Conservation (phyloP, 2,113 vertebrate species). For the Perccottus glenii region DNA sequence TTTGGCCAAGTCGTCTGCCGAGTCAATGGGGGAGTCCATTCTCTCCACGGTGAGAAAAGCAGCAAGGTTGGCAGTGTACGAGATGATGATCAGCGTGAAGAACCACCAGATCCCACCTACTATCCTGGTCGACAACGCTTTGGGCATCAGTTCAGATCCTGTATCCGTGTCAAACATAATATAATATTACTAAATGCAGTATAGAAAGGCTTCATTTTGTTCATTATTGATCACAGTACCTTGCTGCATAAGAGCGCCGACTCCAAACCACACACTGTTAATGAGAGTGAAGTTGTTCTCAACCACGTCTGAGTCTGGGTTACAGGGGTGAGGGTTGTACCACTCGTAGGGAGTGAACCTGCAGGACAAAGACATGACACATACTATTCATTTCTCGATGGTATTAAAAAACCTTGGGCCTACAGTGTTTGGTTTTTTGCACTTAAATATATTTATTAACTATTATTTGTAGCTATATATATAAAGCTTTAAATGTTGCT, state of each 20-base stretch:
- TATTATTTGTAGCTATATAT: too few species aligned
- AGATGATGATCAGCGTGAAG: conserved; percentile 98
- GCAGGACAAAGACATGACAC: conserved; percentile 70
- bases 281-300: conserved; percentile 99
- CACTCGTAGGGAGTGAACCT: conserved; percentile 99
- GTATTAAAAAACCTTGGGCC: too few species aligned
- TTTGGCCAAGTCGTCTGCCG: conserved; percentile 95
- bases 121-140: conserved; percentile 97
- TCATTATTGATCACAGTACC: conserved; percentile 74
- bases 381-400: too few species aligned
- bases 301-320: conserved; percentile 97
- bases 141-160: conserved; percentile 99
- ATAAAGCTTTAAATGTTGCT: too few species aligned
- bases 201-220: neutral
- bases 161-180: conserved; percentile 21
- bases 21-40: conserved; percentile 98
- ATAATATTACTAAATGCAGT: neutral
- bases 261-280: conserved; percentile 99
- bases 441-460: too few species aligned
- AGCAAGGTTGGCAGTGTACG: conserved; percentile 97
- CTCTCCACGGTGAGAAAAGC: conserved; percentile 98
- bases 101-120: conserved; percentile 99
- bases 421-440: too few species aligned
- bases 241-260: conserved; percentile 99
- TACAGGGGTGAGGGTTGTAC: conserved; percentile 99